Evolutionary conservation across 1,140 invertebrate genomes (phyloP), one percentile per base, ranked within the genome.

Genomic region (Anastatus disparis): DNA sequence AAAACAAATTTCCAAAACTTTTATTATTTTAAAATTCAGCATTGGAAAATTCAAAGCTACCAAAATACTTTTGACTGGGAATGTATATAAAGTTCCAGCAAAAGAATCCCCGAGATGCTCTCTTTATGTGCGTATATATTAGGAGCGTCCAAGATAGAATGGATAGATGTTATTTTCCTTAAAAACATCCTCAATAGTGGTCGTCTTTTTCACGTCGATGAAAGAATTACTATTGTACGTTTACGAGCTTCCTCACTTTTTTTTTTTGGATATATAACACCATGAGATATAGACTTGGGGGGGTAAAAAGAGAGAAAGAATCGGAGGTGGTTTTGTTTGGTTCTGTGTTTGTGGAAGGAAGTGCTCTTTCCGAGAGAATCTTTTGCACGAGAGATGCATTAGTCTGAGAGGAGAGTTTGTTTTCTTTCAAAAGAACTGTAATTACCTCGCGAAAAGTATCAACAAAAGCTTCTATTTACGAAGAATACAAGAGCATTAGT

Each of bases 341-440:
- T 10, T 29, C 24, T 27, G 7, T 66, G 24, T 66, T 66, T 66
- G 50, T 66, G 20, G 9, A 55, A 44, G 50, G 48, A 55, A 66
- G 35, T 44, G 17, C 50, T 55, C 22, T 3, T n/a, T n/a, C n/a
- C n/a, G n/a, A n/a, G n/a, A n/a, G 38, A 55, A 24, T 42, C 50
- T 53, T 17, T 38, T 52, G 26, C 24, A 3, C 6, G 35, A 29
- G 38, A 15, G 52, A 31, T 56, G 63, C 38, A 44, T 56, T 56
- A 55, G 26, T 44, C 26, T 20, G n/a, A n/a, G n/a, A 2, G 20
- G 13, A 2, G 52, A 46, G 52, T 44, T 66, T 66, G 13, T 66
- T 66, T 56, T 66, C 35, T 55, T 65, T 55, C 27, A 2, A 65
- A 13, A 65, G 35, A 55, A 17, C 50, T 44, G 62, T 35, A 50